Evolutionary conservation across 2,797 vertebrate species (phyloP), one percentile per base, ranked within the genome.

Genomic region (Lepidocolaptes lacrymiger): DNA sequence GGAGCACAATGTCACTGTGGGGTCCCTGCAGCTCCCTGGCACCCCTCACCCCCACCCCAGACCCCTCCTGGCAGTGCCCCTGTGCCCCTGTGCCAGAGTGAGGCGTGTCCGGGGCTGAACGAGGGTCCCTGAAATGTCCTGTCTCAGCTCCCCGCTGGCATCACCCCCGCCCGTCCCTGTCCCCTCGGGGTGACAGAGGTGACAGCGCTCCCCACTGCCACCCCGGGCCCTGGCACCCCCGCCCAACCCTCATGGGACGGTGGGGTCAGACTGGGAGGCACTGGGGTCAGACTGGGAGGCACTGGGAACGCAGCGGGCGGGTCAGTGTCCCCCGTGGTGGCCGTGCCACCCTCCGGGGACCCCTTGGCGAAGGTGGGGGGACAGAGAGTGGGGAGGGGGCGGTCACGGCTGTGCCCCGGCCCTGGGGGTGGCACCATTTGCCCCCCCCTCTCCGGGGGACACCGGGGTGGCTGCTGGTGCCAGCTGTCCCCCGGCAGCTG

Each of bases 401-500:
- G 7, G 28, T 34, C 6, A 0, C 48, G 36, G 13, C 44, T 3
- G 27, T 55, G 27, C 23, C 56, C 36, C 58, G 4, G 2, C 2
- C 3, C 64, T 21, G 49, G 61, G 46, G 43, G 16, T 68, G 67
- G 23, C 85, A 74, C 39, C 56, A 2, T 3, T 12, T 12, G 61
- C 7, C 34, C 36, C 64, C 34, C 34, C 12, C 7, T 30, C 51
- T 23, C 28, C 8, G 4, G 48, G 14, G 36, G 36, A 34, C 51
- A 7, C 7, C 1, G 19, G 20, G 37, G 41, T 80, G 66, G 79
- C 75, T 1, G 28, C 30, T 8, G 68, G 84, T 85, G 69, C 74
- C 93, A 88, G 81, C 77, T 94, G 88, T 89, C 67, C 80, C 80
- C 39, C 6, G 12, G 85, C 89, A 93, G 91, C 88, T 91, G 94